Percentiles rank a stretch among this genome's conserved stretches.
phyloP scores from a whole-genome alignment of 2,113 vertebrate species.

The Elaphurus davidianus region DNA sequence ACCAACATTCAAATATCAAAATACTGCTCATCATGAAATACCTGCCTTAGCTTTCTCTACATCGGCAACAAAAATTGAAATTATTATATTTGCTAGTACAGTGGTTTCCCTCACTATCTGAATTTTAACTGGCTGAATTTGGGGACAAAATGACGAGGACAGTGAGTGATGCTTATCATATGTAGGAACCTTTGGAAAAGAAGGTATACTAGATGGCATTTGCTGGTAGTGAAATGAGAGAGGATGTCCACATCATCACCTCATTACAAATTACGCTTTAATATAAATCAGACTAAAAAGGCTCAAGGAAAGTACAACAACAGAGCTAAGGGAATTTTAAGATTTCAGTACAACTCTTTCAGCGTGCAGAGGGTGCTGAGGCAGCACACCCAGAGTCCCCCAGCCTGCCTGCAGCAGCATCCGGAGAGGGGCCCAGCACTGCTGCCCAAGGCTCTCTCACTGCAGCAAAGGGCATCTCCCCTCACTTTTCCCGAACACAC shows the following conservation, averaged over 20 bases:
- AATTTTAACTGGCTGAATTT: not conserved
- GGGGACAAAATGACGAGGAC: not conserved
- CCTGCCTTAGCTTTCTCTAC: not conserved
- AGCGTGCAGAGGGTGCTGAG: not conserved
- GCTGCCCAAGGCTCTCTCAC: not conserved
- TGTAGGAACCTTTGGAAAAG: not conserved
- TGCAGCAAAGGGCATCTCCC: not conserved
- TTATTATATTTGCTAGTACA: not conserved
- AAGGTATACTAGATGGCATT: not conserved
- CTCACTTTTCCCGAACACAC: not conserved
- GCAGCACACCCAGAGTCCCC: not conserved
- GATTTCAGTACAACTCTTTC: not conserved
- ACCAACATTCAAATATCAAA: not conserved
- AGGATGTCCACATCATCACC: not conserved
- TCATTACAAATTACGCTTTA: not conserved
- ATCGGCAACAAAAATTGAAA: not conserved
- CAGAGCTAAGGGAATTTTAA: not conserved
- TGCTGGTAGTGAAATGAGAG: not conserved
- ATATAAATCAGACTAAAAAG: not conserved
- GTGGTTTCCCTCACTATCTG: not conserved
- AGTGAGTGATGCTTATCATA: not conserved
- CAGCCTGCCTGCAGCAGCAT: rapidly evolving
- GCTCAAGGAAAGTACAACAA: not conserved
- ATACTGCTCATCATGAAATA: not conserved
- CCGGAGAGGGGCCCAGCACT: not conserved